Evolutionary conservation across 2,797 vertebrate species (phyloP).

Genomic region (Labeo calbasu): DNA sequence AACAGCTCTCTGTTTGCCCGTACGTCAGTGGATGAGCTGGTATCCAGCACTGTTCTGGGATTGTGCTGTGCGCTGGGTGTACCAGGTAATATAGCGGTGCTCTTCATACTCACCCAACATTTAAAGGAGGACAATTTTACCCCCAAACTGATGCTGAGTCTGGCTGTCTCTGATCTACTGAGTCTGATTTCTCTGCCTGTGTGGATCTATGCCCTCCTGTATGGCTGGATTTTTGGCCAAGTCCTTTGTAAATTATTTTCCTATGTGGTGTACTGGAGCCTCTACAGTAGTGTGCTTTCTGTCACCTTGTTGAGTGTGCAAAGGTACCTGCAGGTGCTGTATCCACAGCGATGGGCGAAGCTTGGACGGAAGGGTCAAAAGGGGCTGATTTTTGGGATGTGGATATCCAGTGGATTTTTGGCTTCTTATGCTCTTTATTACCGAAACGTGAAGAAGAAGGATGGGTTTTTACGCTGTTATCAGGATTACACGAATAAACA

Average conservation of each 20-base stretch:
- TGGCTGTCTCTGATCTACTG: slow-evolving; percentile 67
- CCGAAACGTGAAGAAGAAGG: neutral
- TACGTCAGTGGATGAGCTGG: neutral
- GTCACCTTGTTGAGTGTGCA: slow-evolving; percentile 66
- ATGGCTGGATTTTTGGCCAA: slow-evolving; percentile 58
- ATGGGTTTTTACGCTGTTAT: neutral
- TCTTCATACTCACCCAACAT: slow-evolving; percentile 53
- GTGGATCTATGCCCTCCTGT: slow-evolving; percentile 63
- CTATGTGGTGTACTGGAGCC: slow-evolving; percentile 52
- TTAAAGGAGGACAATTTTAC: slow-evolving; percentile 60
- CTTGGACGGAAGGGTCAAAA: slow-evolving; percentile 46
- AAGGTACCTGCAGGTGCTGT: slow-evolving; percentile 64
- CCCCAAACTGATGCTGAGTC: slow-evolving; percentile 66
- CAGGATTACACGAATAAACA: neutral
- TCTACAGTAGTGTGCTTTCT: slow-evolving; percentile 61
- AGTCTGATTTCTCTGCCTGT: slow-evolving; percentile 59
- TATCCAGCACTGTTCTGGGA: slow-evolving; percentile 27
- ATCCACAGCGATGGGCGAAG: slow-evolving; percentile 52
- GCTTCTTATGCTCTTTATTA: slow-evolving; percentile 32
- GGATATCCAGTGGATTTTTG: slow-evolving; percentile 51
- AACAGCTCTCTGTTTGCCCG: slow-evolving; percentile 7
- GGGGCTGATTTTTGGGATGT: slow-evolving; percentile 50
- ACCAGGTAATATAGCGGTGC: slow-evolving; percentile 65
- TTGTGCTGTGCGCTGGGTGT: slow-evolving; percentile 66
- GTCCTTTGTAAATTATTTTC: slow-evolving; percentile 60